Evolutionary conservation across 1,140 invertebrate genomes (phyloP).

Genomic region (Uloborus diversus): DNA sequence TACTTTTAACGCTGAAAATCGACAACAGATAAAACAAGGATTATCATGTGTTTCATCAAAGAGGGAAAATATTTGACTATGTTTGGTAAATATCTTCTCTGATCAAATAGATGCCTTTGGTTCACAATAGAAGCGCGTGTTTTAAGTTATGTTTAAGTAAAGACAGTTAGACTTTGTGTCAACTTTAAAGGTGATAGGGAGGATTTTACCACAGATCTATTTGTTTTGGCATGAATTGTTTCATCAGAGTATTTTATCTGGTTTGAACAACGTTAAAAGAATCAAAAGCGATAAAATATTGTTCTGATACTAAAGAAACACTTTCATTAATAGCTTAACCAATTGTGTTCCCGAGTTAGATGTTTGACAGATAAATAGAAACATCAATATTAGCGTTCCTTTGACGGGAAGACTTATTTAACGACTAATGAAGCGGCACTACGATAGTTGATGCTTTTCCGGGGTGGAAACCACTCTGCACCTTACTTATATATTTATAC

Average conservation of each 20-base stretch:
- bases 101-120: slow-evolving; percentile 7
- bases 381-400: too few relatives aligned
- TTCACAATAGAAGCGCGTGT: background rate
- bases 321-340: too few relatives aligned
- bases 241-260: background rate
- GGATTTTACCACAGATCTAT: too few relatives aligned
- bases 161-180: background rate
- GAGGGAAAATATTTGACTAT: slow-evolving; percentile 5
- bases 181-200: background rate
- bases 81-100: slow-evolving; percentile 13
- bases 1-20: too few relatives aligned
- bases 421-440: too few relatives aligned
- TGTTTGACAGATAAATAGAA: too few relatives aligned
- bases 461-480: too few relatives aligned
- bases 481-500: too few relatives aligned
- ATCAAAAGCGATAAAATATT: background rate
- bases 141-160: background rate
- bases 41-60: slow-evolving; percentile 4
- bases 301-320: too few relatives aligned
- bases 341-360: too few relatives aligned
- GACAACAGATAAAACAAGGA: slow-evolving; percentile 6
- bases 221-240: background rate
- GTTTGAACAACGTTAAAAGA: background rate
- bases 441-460: too few relatives aligned
- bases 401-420: too few relatives aligned